Evolutionary conservation across 2,113 vertebrate genomes (phyloP).

Genomic region (Heterochromis multidens): DNA sequence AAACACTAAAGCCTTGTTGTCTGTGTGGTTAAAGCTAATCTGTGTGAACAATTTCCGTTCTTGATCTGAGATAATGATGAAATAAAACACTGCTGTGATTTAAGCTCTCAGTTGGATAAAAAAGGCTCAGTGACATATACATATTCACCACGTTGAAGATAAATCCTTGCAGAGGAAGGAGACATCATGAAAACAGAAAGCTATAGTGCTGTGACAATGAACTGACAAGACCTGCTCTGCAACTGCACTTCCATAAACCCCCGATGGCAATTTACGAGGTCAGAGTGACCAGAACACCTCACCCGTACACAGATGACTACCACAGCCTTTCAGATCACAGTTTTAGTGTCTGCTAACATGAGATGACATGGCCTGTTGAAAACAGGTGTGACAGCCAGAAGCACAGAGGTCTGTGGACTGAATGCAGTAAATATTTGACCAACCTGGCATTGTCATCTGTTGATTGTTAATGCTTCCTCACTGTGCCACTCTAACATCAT

Average conservation of each 20-base stretch:
- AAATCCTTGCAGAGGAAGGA: conserved; percentile 40
- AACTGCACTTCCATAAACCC: conserved; percentile 61
- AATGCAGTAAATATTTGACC: conserved; percentile 20
- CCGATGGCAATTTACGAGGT: conserved; percentile 60
- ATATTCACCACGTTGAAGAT: conserved; percentile 28
- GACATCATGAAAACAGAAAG: conserved; percentile 65
- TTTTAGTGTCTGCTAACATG: conserved; percentile 7
- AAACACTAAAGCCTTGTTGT: background rate
- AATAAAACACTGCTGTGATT: conserved; percentile 3
- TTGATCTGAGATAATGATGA: background rate
- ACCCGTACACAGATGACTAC: conserved; percentile 18
- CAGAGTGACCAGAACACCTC: conserved; percentile 54
- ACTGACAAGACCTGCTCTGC: conserved; percentile 63
- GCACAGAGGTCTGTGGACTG: background rate
- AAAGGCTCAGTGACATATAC: conserved; percentile 14
- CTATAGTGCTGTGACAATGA: conserved; percentile 72
- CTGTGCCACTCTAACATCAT: conserved; percentile 11
- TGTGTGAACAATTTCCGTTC: background rate
- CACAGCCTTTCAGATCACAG: conserved; percentile 7
- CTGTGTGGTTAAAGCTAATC: background rate
- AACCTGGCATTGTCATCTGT: conserved; percentile 7
- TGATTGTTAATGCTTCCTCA: background rate
- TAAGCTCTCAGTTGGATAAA: background rate
- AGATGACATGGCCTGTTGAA: background rate
- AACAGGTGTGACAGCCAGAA: background rate